Evolutionary conservation across 2,888 invertebrate genomes (phyloP).

Genomic region (Tanaodytes sp.): DNA sequence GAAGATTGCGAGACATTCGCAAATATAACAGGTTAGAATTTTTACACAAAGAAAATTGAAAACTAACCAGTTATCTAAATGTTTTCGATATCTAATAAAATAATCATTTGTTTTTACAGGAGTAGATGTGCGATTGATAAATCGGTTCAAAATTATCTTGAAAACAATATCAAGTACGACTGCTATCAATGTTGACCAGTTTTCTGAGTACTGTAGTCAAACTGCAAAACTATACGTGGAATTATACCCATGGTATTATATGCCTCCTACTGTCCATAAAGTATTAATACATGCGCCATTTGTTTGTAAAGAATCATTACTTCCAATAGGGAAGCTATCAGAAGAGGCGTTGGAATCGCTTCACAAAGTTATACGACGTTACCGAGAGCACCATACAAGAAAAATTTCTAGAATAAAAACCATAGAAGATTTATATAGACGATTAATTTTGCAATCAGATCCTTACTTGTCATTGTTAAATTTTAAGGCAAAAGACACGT

Average conservation of each 20-base stretch:
- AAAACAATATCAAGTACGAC: conserved; percentile 12
- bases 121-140: conserved; percentile 3
- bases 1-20: not conserved
- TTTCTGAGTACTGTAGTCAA: not conserved
- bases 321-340: conserved; percentile 14
- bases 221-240: conserved; percentile 13
- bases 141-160: conserved; percentile 1
- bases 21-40: conserved; percentile 6
- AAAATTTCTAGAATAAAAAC: no score
- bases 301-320: not conserved
- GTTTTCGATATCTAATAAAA: no score
- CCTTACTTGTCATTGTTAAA: no score
- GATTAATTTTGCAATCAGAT: no score
- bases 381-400: no score
- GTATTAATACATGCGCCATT: conserved; percentile 24
- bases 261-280: conserved; percentile 26
- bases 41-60: no score
- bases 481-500: no score
- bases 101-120: no score
- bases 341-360: conserved; percentile 22
- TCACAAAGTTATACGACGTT: conserved; percentile 4
- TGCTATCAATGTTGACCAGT: not conserved
- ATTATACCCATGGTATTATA: conserved; percentile 21
- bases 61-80: no score
- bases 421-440: no score